Conservation (phyloP, 2,888 invertebrate species). For the Sinhomidia bicolor region DNA sequence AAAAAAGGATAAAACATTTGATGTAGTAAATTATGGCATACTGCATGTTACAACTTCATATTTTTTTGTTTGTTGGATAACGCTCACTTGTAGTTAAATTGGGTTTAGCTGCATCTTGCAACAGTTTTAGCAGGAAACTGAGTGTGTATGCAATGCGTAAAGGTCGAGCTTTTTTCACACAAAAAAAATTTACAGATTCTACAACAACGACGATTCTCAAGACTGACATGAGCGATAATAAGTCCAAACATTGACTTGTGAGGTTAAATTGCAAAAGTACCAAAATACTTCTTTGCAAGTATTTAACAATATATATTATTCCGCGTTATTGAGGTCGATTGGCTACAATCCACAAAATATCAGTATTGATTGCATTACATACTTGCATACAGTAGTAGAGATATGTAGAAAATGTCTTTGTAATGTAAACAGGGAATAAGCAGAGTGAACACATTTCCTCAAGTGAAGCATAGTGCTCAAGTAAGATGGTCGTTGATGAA, state of each 20-base stretch:
- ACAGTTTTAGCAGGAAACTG: not conserved
- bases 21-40: too few relatives aligned
- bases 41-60: too few relatives aligned
- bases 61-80: too few relatives aligned
- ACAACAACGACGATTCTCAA: too few relatives aligned
- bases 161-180: not conserved
- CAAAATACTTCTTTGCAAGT: not conserved
- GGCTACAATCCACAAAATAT: constrained; percentile 6
- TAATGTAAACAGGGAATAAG: not conserved
- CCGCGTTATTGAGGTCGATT: constrained; percentile 39
- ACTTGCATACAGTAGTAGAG: too few relatives aligned
- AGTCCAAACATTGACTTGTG: too few relatives aligned
- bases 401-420: not conserved
- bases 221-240: too few relatives aligned
- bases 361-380: constrained; percentile 8
- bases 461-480: not conserved
- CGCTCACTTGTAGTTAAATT: too few relatives aligned
- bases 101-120: not conserved
- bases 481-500: constrained; percentile 1
- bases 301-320: not conserved
- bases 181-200: too few relatives aligned
- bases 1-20: too few relatives aligned
- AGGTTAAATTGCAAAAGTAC: not conserved
- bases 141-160: not conserved
- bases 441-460: not conserved